Evolutionary conservation across 1,140 invertebrate genomes (phyloP).

Genomic region (Brachionus paranguensis): DNA sequence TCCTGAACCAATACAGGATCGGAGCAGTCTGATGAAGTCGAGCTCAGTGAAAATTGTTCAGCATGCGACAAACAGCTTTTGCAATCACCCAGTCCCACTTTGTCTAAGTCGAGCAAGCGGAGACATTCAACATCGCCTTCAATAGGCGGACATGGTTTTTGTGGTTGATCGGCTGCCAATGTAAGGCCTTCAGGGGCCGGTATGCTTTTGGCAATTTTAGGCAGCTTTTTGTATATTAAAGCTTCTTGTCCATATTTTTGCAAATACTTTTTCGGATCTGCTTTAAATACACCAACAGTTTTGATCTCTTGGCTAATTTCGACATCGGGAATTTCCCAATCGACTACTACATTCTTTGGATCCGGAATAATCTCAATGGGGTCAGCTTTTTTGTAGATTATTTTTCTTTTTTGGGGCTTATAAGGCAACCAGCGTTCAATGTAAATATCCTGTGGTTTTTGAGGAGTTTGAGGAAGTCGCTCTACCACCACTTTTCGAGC

Average conservation of each 20-base stretch:
- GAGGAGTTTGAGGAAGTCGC: background rate
- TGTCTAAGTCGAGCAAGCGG: background rate
- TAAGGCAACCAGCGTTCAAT: conserved; percentile 41
- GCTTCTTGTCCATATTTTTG: conserved; percentile 1
- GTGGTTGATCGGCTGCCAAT: background rate
- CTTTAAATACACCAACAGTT: conserved; percentile 4
- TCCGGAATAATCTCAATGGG: background rate
- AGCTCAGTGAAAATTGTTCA: background rate
- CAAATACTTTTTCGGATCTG: conserved; percentile 10
- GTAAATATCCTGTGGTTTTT: conserved; percentile 11
- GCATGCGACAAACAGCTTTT: background rate
- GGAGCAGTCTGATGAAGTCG: background rate
- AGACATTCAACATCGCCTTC: conserved; percentile 1
- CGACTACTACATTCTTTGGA: conserved; percentile 1
- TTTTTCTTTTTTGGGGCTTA: conserved; percentile 23
- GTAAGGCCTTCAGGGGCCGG: background rate
- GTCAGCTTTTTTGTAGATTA: conserved; percentile 20
- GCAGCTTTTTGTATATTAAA: background rate
- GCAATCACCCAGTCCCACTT: background rate
- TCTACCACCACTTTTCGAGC: conserved; percentile 37
- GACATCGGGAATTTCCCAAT: background rate
- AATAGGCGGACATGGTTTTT: background rate
- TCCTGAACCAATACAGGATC: background rate
- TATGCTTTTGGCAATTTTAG: background rate
- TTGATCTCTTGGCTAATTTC: conserved; percentile 1